These are phyloP conservation scores for Numenius arquata DNA, from an alignment of 2,113 vertebrate species.

Conservation along the genomic window DNA sequence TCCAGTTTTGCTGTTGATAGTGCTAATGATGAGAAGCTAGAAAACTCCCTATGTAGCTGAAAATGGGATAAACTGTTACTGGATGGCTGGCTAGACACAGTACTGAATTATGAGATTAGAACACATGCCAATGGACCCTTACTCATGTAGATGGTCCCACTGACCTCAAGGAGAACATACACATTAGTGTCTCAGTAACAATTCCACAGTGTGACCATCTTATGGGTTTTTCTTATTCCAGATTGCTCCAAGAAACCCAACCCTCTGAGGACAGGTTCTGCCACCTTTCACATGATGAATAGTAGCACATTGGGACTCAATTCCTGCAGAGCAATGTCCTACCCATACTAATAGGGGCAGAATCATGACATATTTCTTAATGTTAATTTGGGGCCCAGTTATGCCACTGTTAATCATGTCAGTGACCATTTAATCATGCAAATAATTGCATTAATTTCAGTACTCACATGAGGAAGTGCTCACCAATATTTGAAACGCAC, in stretches of 20 bases:
- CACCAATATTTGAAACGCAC: slow-evolving; percentile 39
- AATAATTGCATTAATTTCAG: slow-evolving; percentile 59
- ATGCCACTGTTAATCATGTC: slow-evolving; percentile 49
- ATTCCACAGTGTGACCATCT: background rate
- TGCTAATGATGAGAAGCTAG: background rate
- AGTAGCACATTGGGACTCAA: background rate
- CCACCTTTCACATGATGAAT: slow-evolving; percentile 10
- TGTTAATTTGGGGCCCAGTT: slow-evolving; percentile 50
- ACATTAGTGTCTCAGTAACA: background rate
- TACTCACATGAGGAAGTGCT: slow-evolving; percentile 45
- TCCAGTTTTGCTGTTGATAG: background rate
- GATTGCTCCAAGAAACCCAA: background rate
- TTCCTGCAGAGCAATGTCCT: background rate
- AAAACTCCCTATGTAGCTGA: background rate
- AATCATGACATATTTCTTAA: slow-evolving; percentile 34
- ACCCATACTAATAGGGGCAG: slow-evolving; percentile 13
- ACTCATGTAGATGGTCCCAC: background rate
- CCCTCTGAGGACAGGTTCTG: background rate
- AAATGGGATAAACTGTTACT: background rate
- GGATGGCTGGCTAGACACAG: background rate
- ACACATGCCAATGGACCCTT: background rate
- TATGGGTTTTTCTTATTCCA: background rate
- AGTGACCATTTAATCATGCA: slow-evolving; percentile 62
- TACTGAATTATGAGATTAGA: background rate
- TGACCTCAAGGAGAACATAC: background rate